Percentiles rank a stretch among this genome's conserved stretches.
These are phyloP conservation scores for Watersipora subatra DNA, from an alignment of 1,140 invertebrate species.

Conservation along the genomic window DNA sequence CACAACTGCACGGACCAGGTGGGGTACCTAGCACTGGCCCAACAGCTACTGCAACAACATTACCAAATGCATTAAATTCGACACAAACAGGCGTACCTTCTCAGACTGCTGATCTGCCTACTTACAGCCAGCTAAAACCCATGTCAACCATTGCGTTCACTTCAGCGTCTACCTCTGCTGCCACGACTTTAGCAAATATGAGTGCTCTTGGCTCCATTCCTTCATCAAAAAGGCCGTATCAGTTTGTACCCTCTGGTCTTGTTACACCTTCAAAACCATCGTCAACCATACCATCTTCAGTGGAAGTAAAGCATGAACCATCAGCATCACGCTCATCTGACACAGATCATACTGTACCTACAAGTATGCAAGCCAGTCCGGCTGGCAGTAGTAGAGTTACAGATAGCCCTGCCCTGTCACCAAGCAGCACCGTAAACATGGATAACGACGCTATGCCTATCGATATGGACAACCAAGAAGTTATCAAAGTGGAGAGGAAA, in stretches of 20 bases:
- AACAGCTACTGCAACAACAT: neutral
- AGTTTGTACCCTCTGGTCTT: neutral
- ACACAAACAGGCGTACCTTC: neutral
- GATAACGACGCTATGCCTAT: slow-evolving; percentile 60
- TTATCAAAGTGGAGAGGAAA: slow-evolving; percentile 87
- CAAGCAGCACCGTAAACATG: slow-evolving; percentile 38
- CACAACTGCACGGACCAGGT: slow-evolving; percentile 53
- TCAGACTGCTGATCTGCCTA: neutral
- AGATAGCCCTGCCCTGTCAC: slow-evolving; percentile 7
- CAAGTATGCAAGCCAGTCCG: neutral
- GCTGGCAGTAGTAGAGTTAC: neutral
- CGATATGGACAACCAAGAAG: slow-evolving; percentile 88
- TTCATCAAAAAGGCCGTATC: neutral
- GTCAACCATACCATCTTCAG: neutral
- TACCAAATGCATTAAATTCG: neutral
- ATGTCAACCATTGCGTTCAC: neutral
- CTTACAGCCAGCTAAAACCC: neutral
- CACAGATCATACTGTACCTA: neutral
- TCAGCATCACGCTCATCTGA: neutral
- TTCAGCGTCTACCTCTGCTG: neutral
- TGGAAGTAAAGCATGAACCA: neutral
- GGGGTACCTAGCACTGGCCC: neutral
- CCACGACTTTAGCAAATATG: too few relatives aligned
- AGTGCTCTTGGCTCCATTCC: too few relatives aligned
- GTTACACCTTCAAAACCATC: too few relatives aligned